Percentiles rank a stretch among this genome's conserved stretches.
Conservation (phyloP, 2,797 vertebrate genomes). For the Pseudochirops cupreus region DNA sequence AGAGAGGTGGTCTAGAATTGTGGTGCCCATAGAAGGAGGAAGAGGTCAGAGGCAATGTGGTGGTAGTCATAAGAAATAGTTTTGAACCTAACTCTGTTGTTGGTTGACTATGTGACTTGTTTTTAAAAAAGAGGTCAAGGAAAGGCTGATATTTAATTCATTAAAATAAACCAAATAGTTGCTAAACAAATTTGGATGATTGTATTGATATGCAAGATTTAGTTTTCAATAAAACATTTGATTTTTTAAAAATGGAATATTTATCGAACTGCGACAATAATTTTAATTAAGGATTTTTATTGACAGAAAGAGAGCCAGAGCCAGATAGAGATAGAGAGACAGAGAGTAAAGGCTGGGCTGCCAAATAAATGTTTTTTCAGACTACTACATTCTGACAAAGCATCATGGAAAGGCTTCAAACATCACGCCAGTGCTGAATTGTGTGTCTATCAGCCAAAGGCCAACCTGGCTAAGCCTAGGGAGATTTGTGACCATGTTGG, state of each 20-base stretch:
- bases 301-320: background rate
- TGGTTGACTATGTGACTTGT: background rate
- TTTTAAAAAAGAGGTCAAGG: background rate
- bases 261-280: background rate
- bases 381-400: background rate
- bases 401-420: background rate
- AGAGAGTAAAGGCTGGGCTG: background rate
- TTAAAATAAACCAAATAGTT: constrained; percentile 1
- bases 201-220: background rate
- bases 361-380: background rate
- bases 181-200: background rate
- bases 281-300: constrained; percentile 11
- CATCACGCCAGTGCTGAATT: background rate
- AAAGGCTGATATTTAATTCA: background rate
- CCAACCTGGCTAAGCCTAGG: background rate
- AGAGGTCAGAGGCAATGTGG: background rate
- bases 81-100: background rate
- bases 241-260: background rate
- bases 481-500: background rate
- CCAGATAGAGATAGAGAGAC: background rate
- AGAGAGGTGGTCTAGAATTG: background rate
- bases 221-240: background rate
- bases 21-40: background rate
- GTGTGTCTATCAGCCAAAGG: background rate
- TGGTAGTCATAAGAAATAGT: background rate